phyloP scores from a whole-genome alignment of 2,113 vertebrate species.

The Eudyptes chrysolophus region DNA sequence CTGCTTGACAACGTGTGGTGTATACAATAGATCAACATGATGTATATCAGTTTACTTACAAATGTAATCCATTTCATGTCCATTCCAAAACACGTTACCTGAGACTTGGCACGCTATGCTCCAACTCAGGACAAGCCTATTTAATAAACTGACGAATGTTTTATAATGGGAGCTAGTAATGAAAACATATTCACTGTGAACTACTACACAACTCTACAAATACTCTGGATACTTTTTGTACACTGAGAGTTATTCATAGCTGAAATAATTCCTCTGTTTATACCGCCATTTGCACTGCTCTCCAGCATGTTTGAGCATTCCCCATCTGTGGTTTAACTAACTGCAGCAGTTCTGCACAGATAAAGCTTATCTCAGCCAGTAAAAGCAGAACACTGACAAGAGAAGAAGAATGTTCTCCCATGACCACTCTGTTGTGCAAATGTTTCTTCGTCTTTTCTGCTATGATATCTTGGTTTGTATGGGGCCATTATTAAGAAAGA shows the following conservation, averaged over 20 bases:
- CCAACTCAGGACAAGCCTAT: not conserved
- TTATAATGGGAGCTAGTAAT: not conserved
- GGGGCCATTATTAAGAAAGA: not conserved
- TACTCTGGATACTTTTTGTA: not conserved
- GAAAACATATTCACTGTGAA: not conserved
- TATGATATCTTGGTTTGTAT: not conserved
- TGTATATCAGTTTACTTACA: not conserved
- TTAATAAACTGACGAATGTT: not conserved
- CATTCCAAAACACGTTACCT: not conserved
- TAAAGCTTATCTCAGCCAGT: not conserved
- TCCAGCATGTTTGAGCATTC: not conserved
- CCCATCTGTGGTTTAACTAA: not conserved
- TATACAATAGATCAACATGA: not conserved
- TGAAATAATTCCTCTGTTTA: slow-evolving; percentile 25
- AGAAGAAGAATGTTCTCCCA: not conserved
- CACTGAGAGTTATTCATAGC: not conserved
- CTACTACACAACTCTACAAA: not conserved
- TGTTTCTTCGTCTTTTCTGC: not conserved
- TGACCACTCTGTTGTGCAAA: not conserved
- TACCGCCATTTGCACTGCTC: not conserved
- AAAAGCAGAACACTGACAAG: not conserved
- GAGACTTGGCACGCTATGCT: not conserved
- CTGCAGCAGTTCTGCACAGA: slow-evolving; percentile 8
- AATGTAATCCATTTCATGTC: not conserved
- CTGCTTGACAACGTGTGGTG: not conserved